Evolutionary conservation across 2,888 invertebrate species (phyloP), one percentile per base, ranked within the genome.

Genomic region (Siphlonurus alternatus): DNA sequence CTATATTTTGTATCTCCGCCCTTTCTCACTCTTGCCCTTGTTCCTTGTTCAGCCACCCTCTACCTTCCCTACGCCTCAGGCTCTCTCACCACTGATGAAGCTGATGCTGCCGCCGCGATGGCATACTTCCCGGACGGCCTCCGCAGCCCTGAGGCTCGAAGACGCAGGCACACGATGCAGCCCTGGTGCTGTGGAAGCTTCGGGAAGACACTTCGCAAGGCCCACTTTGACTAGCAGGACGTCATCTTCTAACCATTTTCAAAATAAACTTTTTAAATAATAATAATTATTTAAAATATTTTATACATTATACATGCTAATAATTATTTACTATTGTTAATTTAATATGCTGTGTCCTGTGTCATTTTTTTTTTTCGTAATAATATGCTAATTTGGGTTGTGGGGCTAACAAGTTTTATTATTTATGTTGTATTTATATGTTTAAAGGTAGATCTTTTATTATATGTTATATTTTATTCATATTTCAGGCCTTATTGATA

Each of bases 131-230:
- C 38, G 15, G 38, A 38, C 15, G 15, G 7, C 5, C 15, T 38
- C 15, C 38, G 38, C 5, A 38, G 38, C 38, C 5, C 38, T 10
- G 38, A 38, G 15, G 38, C 15, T 5, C 38, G 7, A 38, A 5
- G 15, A 10, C 22, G 63, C 59, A 20, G 54, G 20, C 59, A 63
- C n/a, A 56, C 56, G 5, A 56, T 56, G 56, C 56, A 56, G 20
- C 56, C 84, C 25, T 88, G 88, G 88, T 88, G 88, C 76, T 88
- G 88, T 76, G 88, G 87, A 74, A 83, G 85, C 70, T 86, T 88
- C 77, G 87, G 88, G 74, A 85, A 85, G 76, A 87, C 88, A 70
- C 82, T 88, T 77, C 83, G 84, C 71, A 86, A 86, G 76, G 85
- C 87, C 64, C 86, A 88, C 74, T 81, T 84, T 77, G 86, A 86